Percentiles rank a stretch among this genome's conserved stretches.
Conservation (phyloP, 2,797 vertebrate genomes). For the Alectoris magna region DNA sequence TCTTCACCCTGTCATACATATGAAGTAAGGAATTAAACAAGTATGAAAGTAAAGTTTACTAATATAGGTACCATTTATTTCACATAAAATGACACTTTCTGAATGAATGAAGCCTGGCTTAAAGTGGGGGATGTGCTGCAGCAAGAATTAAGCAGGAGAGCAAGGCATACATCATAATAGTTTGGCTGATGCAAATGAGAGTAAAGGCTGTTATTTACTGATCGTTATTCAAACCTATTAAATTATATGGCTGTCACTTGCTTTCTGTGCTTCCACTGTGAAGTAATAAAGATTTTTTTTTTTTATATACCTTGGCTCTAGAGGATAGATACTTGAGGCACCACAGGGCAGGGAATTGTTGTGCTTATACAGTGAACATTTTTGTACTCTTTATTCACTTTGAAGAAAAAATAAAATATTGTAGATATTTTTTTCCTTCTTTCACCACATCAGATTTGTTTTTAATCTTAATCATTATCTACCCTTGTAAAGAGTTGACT, state of each 20-base stretch:
- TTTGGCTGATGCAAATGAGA: not conserved
- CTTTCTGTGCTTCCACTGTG: not conserved
- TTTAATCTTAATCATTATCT: not conserved
- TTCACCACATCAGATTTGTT: not conserved
- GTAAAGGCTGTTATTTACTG: not conserved
- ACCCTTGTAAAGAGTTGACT: no score
- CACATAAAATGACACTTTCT: not conserved
- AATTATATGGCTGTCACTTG: not conserved
- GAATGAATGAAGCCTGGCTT: not conserved
- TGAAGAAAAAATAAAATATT: not conserved
- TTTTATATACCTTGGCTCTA: accelerated
- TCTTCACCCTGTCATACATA: not conserved
- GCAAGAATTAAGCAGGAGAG: not conserved
- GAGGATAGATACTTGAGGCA: not conserved
- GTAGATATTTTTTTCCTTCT: not conserved
- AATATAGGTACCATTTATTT: not conserved
- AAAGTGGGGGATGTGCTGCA: not conserved
- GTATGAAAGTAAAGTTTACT: not conserved
- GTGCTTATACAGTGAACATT: not conserved
- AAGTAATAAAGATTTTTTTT: not conserved
- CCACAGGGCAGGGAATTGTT: not conserved
- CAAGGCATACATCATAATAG: not conserved
- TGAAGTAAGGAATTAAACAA: not conserved
- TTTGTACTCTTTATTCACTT: not conserved
- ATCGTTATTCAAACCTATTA: not conserved